Conservation (phyloP, 2,113 vertebrate species). For the Phainopepla nitens region DNA sequence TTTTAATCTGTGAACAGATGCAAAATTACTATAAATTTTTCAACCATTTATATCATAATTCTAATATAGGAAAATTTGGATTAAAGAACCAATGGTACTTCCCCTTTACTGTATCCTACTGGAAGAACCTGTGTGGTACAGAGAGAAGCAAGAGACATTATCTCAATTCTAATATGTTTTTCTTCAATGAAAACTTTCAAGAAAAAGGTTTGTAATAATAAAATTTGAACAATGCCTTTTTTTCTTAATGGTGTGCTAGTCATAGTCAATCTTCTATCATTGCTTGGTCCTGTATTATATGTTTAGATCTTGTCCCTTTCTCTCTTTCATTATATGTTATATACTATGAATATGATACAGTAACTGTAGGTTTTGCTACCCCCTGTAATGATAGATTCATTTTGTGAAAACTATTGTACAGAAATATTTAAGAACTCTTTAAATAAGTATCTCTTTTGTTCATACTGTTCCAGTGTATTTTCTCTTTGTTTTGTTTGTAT, state of each 20-base stretch:
- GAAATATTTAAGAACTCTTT: neutral
- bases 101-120: slow-evolving; percentile 61
- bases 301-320: neutral
- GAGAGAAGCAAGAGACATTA: neutral
- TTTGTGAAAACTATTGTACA: neutral
- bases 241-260: neutral
- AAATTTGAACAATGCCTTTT: neutral
- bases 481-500: neutral
- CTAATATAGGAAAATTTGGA: slow-evolving; percentile 49
- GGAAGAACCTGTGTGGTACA: slow-evolving; percentile 47
- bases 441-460: neutral
- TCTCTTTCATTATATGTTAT: neutral
- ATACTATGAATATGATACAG: neutral
- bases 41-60: neutral
- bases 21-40: neutral
- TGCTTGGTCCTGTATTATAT: neutral
- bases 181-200: slow-evolving; percentile 16
- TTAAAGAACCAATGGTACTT: slow-evolving; percentile 65
- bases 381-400: neutral
- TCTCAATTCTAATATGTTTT: slow-evolving; percentile 5
- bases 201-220: slow-evolving; percentile 47
- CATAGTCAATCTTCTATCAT: neutral
- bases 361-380: neutral
- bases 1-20: neutral
- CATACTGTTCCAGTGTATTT: neutral